Evolutionary conservation across 1,140 invertebrate genomes (phyloP).

Genomic region (Diorhabda carinulata): DNA sequence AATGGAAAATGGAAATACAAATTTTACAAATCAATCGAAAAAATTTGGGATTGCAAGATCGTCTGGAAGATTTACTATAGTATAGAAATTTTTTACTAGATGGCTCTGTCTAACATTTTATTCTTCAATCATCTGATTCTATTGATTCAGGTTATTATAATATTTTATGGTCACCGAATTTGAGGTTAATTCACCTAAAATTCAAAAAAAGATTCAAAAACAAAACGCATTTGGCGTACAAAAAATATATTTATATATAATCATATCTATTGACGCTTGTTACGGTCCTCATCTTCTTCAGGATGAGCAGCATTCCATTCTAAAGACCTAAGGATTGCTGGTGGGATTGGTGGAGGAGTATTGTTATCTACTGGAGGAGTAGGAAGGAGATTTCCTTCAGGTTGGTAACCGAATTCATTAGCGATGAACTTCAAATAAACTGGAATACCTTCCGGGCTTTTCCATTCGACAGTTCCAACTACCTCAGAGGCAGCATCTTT

Average conservation of each 20-base stretch:
- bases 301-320: constrained; percentile 32
- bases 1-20: too few relatives aligned
- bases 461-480: constrained; percentile 70
- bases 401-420: constrained; percentile 30
- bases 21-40: too few relatives aligned
- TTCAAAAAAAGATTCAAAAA: constrained; percentile 4
- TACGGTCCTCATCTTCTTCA: constrained; percentile 20
- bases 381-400: constrained; percentile 25
- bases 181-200: neutral
- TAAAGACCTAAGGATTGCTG: constrained; percentile 27
- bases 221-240: constrained; percentile 27
- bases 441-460: constrained; percentile 67
- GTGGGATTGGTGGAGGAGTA: constrained; percentile 29
- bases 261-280: neutral
- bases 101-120: neutral
- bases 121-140: neutral
- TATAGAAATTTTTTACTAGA: too few relatives aligned
- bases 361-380: constrained; percentile 50
- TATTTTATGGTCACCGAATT: neutral
- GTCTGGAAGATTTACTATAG: too few relatives aligned
- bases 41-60: too few relatives aligned
- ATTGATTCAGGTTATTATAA: neutral
- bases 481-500: constrained; percentile 55
- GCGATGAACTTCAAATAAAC: constrained; percentile 22
- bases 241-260: constrained; percentile 23